Base-by-base conservation (phyloP, 2,113 vertebrate genomes). In the Cheilinus undulatus region DNA sequence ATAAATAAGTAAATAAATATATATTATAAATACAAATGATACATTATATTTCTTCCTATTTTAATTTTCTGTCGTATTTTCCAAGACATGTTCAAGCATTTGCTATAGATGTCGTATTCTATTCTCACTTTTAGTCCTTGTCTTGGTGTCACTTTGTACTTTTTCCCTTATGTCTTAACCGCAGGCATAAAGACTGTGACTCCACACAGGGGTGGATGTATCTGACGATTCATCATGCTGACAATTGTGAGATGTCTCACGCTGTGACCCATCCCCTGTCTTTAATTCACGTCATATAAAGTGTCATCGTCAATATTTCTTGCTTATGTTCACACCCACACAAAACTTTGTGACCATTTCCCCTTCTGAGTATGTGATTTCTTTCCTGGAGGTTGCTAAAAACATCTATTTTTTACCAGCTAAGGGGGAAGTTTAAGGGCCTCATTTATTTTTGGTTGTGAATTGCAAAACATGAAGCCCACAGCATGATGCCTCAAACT, bases 131-230 rank as follows among this genome's bases (percentile, higher is more conserved):
- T n/a, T n/a, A n/a, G n/a, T n/a, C n/a, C n/a, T n/a, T n/a, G n/a
- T n/a, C n/a, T n/a, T n/a, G 57, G 11, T 34, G 15, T 20, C 23
- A 20, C 22, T n/a, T 14, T 46, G 30, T 10, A 20, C 24, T 42
- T 26, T 32, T 9, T 9, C 30, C 43, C 26, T 27, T 7, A 66
- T 28, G 43, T 62, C 48, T 5, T 64, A 12, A 36, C 27, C 17
- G 17, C 17, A 27, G 23, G 22, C 32, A 40, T 2, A 28, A 4
- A 38, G 42, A 56, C 27, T 20, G 3, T 56, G 19, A n/a, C 27
- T 43, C 32, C 11, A 34, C 32, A 34, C 34, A 7, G 14, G 22
- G 28, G 53, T 74, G 34, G 28, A n/a, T 64, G 71, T 43, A 60
- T 54, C 57, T 1, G 20, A 36, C 66, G 66, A 70, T 27, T 42